Evolutionary conservation across 2,888 invertebrate genomes (phyloP).

Genomic region (Zele albiditarsus): DNA sequence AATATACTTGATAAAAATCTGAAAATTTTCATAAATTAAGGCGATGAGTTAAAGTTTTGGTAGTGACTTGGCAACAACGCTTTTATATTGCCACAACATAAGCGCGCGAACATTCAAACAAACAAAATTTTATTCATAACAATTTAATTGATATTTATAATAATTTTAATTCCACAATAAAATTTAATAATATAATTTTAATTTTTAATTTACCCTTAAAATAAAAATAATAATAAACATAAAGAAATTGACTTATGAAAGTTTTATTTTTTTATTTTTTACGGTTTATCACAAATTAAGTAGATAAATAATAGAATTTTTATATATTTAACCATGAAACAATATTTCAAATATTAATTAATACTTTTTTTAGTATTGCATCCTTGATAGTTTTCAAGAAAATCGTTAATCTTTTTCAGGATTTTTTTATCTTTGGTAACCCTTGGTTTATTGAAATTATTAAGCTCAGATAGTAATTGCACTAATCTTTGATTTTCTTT

Average conservation of each 20-base stretch:
- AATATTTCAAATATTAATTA: background rate
- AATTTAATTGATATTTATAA: background rate
- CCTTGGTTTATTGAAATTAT: conserved; percentile 34
- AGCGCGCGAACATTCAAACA: background rate
- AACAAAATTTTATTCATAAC: background rate
- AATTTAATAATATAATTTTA: background rate
- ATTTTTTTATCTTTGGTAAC: conserved; percentile 40
- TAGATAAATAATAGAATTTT: too few species aligned
- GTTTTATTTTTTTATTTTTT: too few species aligned
- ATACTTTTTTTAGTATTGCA: background rate
- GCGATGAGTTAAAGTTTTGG: too few species aligned
- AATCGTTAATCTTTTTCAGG: background rate
- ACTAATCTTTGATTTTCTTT: conserved; percentile 19
- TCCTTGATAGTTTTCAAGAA: conserved; percentile 8
- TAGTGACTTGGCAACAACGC: too few species aligned
- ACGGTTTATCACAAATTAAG: too few species aligned
- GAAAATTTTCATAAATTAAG: too few species aligned
- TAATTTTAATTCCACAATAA: background rate
- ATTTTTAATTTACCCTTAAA: background rate
- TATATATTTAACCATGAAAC: too few species aligned
- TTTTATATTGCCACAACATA: background rate
- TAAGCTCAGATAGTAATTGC: conserved; percentile 34
- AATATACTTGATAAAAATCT: too few species aligned
- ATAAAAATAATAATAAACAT: too few species aligned
- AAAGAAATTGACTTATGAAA: too few species aligned